Percentiles rank a stretch among this genome's conserved stretches.
These are phyloP conservation scores for Caenorhabditis doughertyi DNA, from an alignment of 2,888 invertebrate genomes.

Conservation along the genomic window DNA sequence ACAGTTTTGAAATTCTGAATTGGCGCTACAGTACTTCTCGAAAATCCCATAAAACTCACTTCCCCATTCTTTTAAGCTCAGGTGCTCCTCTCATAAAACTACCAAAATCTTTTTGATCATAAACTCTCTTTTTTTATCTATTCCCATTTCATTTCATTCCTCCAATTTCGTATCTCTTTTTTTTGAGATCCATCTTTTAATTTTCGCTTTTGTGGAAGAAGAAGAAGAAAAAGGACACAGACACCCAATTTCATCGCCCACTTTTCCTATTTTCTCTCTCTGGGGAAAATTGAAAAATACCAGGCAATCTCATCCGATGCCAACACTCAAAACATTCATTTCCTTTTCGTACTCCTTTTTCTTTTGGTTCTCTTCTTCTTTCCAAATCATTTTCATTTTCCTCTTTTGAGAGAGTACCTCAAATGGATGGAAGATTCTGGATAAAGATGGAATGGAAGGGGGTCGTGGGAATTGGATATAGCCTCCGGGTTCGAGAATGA, in stretches of 20 bases:
- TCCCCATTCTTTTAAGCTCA: no score
- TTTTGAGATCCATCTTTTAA: no score
- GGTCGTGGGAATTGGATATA: background rate
- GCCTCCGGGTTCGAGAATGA: background rate
- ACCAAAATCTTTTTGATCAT: no score
- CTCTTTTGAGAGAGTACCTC: background rate
- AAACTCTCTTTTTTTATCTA: no score
- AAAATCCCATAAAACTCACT: background rate
- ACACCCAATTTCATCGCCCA: background rate
- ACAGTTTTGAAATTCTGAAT: no score
- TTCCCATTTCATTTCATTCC: no score
- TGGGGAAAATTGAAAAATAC: slow-evolving; percentile 35
- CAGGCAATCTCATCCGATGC: slow-evolving; percentile 31
- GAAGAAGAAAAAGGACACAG: no score
- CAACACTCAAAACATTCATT: slow-evolving; percentile 8
- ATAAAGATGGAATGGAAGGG: background rate
- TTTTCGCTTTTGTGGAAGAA: no score
- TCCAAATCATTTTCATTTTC: background rate
- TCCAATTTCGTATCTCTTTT: background rate
- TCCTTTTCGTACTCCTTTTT: background rate
- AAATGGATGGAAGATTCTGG: background rate
- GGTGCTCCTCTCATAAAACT: background rate
- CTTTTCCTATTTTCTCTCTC: slow-evolving; percentile 9
- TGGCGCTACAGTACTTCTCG: no score
- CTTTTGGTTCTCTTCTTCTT: background rate